Conservation (phyloP, 64 coral and sea anemone species). For the Catalaphyllia jardinei region DNA sequence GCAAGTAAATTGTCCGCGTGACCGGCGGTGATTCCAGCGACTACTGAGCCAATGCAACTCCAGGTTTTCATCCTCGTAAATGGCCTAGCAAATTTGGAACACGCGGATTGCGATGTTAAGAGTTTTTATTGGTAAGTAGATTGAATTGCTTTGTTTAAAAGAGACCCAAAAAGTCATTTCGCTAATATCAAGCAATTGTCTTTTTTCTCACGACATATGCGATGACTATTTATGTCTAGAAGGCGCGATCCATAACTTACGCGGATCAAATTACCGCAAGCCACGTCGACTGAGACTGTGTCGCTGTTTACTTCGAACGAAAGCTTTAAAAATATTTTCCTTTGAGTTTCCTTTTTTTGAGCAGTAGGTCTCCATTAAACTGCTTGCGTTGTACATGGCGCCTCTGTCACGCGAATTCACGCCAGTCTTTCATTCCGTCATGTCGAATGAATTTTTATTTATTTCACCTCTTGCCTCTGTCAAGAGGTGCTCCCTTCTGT, state of each 20-base stretch:
- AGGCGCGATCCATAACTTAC: neutral
- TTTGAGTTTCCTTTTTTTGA: neutral
- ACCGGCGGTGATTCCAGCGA: neutral
- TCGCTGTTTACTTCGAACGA: neutral
- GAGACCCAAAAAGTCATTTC: neutral
- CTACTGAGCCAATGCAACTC: neutral
- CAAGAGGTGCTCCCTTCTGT: neutral
- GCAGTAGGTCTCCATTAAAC: neutral
- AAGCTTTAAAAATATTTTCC: neutral
- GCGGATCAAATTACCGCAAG: no score
- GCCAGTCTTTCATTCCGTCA: no score
- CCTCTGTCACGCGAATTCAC: neutral
- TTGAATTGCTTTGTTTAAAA: neutral
- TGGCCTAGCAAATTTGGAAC: neutral
- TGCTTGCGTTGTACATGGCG: neutral
- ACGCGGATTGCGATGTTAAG: neutral
- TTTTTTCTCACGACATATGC: neutral
- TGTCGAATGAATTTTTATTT: no score
- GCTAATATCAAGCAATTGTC: neutral
- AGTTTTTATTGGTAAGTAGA: slow-evolving; percentile 27
- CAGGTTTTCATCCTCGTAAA: neutral
- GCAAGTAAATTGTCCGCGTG: slow-evolving; percentile 28
- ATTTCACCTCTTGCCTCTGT: neutral
- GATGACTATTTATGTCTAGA: neutral
- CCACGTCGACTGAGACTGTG: no score